Percentiles rank a stretch among this genome's conserved stretches.
Evolutionary conservation across 2,888 invertebrate species (phyloP).

Genomic region (Eristalis tenax): DNA sequence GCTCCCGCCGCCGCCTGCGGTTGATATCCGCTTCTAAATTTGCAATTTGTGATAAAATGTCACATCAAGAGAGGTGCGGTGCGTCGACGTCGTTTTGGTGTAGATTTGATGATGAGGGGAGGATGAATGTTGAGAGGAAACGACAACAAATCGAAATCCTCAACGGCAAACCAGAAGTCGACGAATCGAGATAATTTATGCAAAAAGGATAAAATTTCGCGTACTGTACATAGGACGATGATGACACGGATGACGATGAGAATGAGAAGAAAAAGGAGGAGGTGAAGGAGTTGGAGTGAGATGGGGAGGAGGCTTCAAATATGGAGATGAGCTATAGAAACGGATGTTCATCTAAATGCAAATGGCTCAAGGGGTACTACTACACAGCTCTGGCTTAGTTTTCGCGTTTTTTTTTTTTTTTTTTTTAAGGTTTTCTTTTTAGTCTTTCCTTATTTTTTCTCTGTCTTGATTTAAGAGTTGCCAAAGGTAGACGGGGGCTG

Average conservation of each 20-base stretch:
- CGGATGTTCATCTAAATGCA: constrained; percentile 72
- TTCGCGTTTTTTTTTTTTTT: constrained; percentile 11
- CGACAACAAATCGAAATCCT: constrained; percentile 35
- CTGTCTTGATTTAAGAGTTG: constrained; percentile 14
- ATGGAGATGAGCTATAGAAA: constrained; percentile 68
- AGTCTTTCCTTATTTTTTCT: constrained; percentile 3
- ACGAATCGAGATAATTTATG: constrained; percentile 70
- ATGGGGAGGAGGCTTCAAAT: constrained; percentile 37
- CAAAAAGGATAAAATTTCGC: constrained; percentile 71
- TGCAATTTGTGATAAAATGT: constrained; percentile 70
- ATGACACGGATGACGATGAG: background rate
- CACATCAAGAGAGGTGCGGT: constrained; percentile 27
- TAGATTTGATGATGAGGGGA: background rate
- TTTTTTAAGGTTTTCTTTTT: background rate
- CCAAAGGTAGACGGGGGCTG: background rate
- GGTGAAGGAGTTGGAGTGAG: background rate
- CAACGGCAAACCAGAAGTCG: constrained; percentile 41
- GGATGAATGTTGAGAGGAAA: background rate
- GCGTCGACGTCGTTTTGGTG: background rate
- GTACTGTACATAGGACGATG: constrained; percentile 8
- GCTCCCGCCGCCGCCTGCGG: constrained; percentile 36
- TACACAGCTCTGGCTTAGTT: constrained; percentile 22
- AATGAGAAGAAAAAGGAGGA: background rate
- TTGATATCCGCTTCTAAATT: constrained; percentile 52
- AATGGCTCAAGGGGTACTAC: constrained; percentile 64